These are phyloP conservation scores for Macrotus californicus DNA, from an alignment of 2,113 vertebrate species.

Conservation along the genomic window DNA sequence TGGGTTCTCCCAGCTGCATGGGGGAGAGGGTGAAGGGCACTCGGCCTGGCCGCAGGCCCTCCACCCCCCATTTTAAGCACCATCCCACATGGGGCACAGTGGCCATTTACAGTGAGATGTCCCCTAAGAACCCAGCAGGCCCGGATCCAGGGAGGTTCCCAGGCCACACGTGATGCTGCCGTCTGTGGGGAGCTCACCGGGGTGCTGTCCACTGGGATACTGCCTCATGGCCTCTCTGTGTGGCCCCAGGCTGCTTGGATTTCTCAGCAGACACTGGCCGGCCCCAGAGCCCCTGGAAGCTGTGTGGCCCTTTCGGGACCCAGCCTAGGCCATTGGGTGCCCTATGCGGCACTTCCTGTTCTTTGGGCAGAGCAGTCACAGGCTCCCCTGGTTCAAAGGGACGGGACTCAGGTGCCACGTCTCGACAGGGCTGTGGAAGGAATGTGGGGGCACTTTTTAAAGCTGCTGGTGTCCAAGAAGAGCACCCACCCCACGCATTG, in stretches of 20 bases:
- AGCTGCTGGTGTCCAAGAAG: background rate
- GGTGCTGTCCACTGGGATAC: background rate
- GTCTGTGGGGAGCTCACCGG: background rate
- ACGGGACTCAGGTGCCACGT: background rate
- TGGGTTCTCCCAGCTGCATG: background rate
- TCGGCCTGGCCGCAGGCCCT: too few species aligned
- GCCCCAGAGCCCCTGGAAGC: background rate
- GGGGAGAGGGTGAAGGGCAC: too few species aligned
- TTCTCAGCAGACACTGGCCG: background rate
- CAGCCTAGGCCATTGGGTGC: fast-evolving
- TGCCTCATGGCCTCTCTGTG: background rate
- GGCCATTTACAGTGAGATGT: background rate
- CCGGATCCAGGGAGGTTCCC: background rate
- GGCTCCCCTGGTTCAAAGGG: background rate
- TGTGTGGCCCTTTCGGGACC: background rate
- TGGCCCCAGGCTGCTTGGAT: background rate
- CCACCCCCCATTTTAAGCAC: fast-evolving
- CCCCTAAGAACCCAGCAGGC: fast-evolving
- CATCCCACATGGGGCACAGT: background rate
- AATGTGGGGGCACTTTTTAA: background rate
- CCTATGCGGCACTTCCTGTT: background rate
- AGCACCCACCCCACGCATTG: fast-evolving
- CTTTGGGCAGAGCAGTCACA: background rate
- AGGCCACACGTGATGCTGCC: background rate
- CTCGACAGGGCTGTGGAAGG: too few species aligned